Conservation (phyloP, 2,888 invertebrate genomes). For the Stramonita haemastoma region DNA sequence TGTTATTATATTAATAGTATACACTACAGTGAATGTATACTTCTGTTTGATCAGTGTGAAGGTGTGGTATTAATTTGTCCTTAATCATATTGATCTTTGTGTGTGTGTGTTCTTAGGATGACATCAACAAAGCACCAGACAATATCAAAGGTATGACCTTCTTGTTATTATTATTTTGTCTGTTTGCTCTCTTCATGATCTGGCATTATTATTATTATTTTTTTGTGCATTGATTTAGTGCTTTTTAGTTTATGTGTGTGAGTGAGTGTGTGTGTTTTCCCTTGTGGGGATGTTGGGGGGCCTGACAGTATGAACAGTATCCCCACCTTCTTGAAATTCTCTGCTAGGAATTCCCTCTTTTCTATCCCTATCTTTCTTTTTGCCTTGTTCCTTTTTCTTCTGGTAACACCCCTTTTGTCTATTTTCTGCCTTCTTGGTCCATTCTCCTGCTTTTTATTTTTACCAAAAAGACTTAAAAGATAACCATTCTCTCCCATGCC, state of each 20-base stretch:
- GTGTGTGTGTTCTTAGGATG: constrained; percentile 56
- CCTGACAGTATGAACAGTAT: too few species aligned
- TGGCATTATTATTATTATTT: not conserved
- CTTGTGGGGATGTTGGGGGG: not conserved
- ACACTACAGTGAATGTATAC: not conserved
- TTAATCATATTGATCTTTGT: not conserved
- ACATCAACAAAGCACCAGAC: constrained; percentile 60
- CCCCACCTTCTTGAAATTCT: too few species aligned
- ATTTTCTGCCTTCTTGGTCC: too few species aligned
- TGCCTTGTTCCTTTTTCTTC: too few species aligned
- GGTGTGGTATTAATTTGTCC: not conserved
- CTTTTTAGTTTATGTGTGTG: not conserved
- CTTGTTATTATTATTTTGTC: not conserved
- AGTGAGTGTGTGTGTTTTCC: not conserved
- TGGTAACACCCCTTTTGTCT: too few species aligned
- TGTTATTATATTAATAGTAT: too few species aligned
- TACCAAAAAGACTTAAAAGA: too few species aligned
- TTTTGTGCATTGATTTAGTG: not conserved
- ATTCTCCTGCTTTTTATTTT: too few species aligned
- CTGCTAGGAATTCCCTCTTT: too few species aligned
- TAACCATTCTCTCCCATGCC: too few species aligned
- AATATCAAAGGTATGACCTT: constrained; percentile 60
- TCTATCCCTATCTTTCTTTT: too few species aligned
- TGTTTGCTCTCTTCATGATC: not conserved
- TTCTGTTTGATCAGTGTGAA: not conserved